Base-by-base conservation (phyloP, 2,888 invertebrate genomes). In the Ectemnius continuus region DNA sequence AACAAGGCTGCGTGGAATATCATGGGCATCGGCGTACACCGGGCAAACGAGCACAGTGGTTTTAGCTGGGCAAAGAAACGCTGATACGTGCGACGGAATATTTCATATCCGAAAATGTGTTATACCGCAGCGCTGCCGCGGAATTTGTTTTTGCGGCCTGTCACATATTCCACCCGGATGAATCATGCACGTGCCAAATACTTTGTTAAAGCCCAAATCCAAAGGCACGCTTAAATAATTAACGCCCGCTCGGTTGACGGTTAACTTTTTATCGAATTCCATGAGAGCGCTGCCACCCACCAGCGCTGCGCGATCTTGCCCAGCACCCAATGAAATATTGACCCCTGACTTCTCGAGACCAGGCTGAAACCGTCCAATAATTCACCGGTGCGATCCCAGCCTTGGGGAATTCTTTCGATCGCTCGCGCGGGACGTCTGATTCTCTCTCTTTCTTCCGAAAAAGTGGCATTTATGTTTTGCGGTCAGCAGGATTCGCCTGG, bases 221-320 rank as follows among this genome's bases (percentile, higher is more conserved):
- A 70, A 36, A 11, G 36, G 70, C 57, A 57, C 61, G 73, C 76
- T 76, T 79, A 73, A 81, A 80, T 81, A 80, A 80, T 81, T 81
- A 80, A 80, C 75, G 61, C 58, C 46, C 26, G 23, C 36, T 63
- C 57, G 48, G 16, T 16, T 23, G 70, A 57, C 63, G 59, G 70
- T 76, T 65, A 75, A 81, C 73, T 78, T 70, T 81, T 78, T 75
- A 78, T 73, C 59, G 70, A 26, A 62, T 63, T 56, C 58, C 61
- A 57, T 70, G 66, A 6, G 20, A 23, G 56, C 45, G 26, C 52
- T 14, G 52, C 52, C 14, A 14, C 52, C 48, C 13, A 48, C 48
- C 13, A 8, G 2, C 0, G 57, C 62, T 61, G 47, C 52, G 47
- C 70, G 23, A 61, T 59, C 46, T 45, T n/a, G 23, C 20, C 52